A percentile compares a stretch with the other conserved stretches of the same genome.
Conservation (phyloP, 2,797 vertebrate species). For the Potorous gilbertii region DNA sequence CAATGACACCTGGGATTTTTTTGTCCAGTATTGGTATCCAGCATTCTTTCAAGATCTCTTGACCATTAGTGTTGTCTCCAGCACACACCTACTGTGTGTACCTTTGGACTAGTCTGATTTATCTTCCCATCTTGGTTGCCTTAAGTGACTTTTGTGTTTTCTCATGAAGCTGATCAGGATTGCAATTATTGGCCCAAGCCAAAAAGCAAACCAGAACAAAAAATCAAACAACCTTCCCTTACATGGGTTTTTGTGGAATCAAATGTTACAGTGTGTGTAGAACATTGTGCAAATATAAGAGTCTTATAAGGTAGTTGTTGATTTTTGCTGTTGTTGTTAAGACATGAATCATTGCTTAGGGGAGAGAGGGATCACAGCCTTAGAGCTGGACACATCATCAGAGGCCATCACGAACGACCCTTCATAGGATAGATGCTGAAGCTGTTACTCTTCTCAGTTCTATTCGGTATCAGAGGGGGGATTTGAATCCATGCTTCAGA, state of each 20-base stretch:
- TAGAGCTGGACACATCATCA: not conserved
- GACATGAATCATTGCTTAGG: not conserved
- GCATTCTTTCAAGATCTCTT: not conserved
- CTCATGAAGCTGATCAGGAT: not conserved
- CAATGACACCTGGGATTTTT: not conserved
- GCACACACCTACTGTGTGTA: not conserved
- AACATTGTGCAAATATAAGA: not conserved
- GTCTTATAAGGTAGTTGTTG: not conserved
- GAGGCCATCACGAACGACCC: too few species aligned
- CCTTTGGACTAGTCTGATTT: not conserved
- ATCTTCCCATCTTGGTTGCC: not conserved
- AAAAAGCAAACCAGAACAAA: not conserved
- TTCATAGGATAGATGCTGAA: not conserved
- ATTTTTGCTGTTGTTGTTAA: not conserved
- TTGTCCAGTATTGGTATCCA: not conserved
- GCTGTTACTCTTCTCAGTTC: not conserved
- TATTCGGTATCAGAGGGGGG: not conserved
- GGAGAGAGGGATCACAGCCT: not conserved
- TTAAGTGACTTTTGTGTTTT: not conserved
- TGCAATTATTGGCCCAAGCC: not conserved
- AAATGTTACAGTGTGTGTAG: not conserved
- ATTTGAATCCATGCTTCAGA: not conserved
- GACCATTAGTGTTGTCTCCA: not conserved
- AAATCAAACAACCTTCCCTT: not conserved
- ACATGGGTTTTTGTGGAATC: not conserved